These are phyloP conservation scores for Cacoxenus indagator DNA, from an alignment of 2,888 invertebrate species.

Conservation along the genomic window DNA sequence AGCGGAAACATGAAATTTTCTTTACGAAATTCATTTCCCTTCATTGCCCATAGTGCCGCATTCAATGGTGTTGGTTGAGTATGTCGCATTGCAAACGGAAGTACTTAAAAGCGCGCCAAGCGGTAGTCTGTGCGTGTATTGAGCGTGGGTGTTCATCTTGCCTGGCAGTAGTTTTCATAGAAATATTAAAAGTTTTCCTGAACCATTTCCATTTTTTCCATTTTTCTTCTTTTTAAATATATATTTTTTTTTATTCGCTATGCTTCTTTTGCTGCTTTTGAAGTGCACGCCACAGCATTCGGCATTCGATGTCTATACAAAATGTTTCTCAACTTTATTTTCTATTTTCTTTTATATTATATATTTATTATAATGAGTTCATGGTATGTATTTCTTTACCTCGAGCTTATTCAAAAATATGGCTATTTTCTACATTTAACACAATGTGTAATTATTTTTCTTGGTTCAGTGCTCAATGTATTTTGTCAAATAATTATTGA, in stretches of 20 bases:
- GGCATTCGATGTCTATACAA: background rate
- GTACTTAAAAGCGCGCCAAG: slow-evolving; percentile 21
- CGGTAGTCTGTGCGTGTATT: slow-evolving; percentile 13
- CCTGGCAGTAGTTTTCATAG: slow-evolving; percentile 4
- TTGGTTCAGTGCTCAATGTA: too few relatives aligned
- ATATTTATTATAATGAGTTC: too few relatives aligned
- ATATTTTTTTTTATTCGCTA: background rate
- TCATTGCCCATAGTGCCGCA: background rate
- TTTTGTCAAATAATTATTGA: too few relatives aligned
- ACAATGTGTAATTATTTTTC: too few relatives aligned
- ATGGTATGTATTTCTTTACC: too few relatives aligned
- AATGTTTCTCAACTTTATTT: background rate
- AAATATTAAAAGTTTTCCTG: background rate
- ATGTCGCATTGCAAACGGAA: slow-evolving; percentile 23
- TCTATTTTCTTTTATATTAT: background rate
- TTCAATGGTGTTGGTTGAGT: background rate
- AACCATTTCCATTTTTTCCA: slow-evolving; percentile 24
- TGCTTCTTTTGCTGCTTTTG: background rate
- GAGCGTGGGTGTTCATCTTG: slow-evolving; percentile 10
- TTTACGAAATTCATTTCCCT: background rate
- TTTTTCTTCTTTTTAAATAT: slow-evolving; percentile 6
- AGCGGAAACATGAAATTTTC: slow-evolving; percentile 5
- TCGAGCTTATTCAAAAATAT: too few relatives aligned
- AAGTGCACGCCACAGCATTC: background rate
- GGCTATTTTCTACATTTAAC: too few relatives aligned